Conservation (phyloP, 2,113 vertebrate genomes). For the Myodes glareolus region DNA sequence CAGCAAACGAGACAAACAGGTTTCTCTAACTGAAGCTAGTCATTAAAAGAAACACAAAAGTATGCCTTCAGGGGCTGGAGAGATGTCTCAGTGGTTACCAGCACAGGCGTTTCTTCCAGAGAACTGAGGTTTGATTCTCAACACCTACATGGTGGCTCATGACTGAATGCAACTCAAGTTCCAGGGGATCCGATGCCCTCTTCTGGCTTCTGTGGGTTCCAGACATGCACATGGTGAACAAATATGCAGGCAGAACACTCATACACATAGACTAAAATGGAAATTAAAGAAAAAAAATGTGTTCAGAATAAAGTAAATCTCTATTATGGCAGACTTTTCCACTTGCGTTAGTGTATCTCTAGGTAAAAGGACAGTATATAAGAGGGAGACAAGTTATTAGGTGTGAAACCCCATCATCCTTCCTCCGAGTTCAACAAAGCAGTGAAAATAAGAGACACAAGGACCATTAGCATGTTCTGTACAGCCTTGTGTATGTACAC, state of each 20-base stretch:
- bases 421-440: slow-evolving; percentile 45
- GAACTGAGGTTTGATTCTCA: not conserved
- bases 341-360: not conserved
- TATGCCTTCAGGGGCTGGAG: not conserved
- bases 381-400: not conserved
- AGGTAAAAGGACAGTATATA: slow-evolving; percentile 51
- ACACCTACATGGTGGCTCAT: not conserved
- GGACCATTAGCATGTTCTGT: fast-evolving
- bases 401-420: not conserved
- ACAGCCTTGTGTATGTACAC: fast-evolving
- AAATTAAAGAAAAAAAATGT: not conserved
- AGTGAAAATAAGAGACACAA: not conserved
- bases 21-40: not conserved
- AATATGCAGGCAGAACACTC: not conserved
- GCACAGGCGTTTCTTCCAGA: not conserved
- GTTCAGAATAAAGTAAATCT: not conserved
- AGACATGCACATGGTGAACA: not conserved
- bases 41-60: not conserved
- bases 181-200: not conserved
- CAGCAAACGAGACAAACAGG: not conserved
- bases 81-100: not conserved
- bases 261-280: not conserved
- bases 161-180: not conserved
- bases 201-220: not conserved
- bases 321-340: not conserved